Evolutionary conservation across 2,888 invertebrate species (phyloP), one percentile per base, ranked within the genome.

Genomic region (Dorcus parallelipipedus): DNA sequence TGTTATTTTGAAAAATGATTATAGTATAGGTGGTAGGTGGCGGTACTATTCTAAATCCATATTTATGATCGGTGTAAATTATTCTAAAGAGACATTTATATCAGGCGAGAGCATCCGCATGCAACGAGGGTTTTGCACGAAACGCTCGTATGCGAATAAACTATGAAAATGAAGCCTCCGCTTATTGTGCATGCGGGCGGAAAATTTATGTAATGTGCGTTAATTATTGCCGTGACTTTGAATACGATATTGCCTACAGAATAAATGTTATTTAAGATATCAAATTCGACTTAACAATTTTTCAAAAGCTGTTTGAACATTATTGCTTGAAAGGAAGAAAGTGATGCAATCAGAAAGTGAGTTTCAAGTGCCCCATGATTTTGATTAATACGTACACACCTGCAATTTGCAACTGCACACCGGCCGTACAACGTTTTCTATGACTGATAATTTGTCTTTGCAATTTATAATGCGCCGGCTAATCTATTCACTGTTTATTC

Each of bases 401-500:
- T 41, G 41, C 41, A 41, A 33, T 41, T 41, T 41, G 14, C n/a
- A 41, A 10, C 41, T 41, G 41, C 7, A 41, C n/a, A 43, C 39
- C 49, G 54, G 49, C 54, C 55, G 51, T 59, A 60, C 60, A 64
- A 57, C 59, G 49, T 52, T 59, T 56, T 57, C 56, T 55, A 47
- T 41, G 58, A 61, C 56, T 61, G 59, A 63, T 64, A 69, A 69
- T 69, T 69, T 69, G 67, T 69, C 69, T 67, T 61, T 60, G 63
- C 63, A 69, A 67, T 67, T 67, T 69, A 67, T 64, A 67, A 67
- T 62, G 61, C 59, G 58, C 58, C 59, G 26, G 5, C 26, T 7
- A 33, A 7, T 33, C 26, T 33, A 33, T 33, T 33, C 26, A 33
- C 5, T 33, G 26, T 33, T 33, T 33, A 33, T 33, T 33, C 7